Conservation (phyloP, 2,888 invertebrate species). For the Acronicta alni region DNA sequence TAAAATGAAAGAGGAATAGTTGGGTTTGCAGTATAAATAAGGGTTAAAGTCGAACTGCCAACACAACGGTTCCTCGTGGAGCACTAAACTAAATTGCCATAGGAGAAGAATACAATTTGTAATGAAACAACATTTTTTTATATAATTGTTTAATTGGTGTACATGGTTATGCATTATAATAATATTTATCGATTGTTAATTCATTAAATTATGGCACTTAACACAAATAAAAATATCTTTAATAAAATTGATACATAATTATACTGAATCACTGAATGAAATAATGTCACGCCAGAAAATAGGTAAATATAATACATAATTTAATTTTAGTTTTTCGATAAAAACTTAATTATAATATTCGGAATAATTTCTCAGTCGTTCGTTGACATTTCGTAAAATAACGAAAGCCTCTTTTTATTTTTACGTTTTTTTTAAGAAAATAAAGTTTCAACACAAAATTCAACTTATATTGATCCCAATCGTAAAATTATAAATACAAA, state of each 20-base stretch:
- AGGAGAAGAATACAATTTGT: neutral
- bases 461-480: conserved; percentile 87
- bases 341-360: conserved; percentile 70
- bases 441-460: conserved; percentile 81
- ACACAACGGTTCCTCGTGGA: no score
- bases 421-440: conserved; percentile 80
- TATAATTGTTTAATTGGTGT: conserved; percentile 87
- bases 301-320: no score
- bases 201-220: conserved; percentile 89
- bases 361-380: conserved; percentile 89
- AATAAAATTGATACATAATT: conserved; percentile 80
- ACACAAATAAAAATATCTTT: conserved; percentile 81
- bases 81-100: no score
- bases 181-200: conserved; percentile 88
- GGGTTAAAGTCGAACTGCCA: no score
- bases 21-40: no score
- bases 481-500: conserved; percentile 83
- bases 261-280: conserved; percentile 74
- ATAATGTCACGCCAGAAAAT: conserved; percentile 78
- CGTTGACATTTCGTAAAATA: conserved; percentile 80
- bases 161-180: conserved; percentile 89
- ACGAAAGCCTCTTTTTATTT: conserved; percentile 81
- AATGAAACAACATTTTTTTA: conserved; percentile 76
- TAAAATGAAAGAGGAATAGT: no score
- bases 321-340: conserved; percentile 66